Conservation (phyloP, 2,113 vertebrate genomes). For the Melanostigma gelatinosum region DNA sequence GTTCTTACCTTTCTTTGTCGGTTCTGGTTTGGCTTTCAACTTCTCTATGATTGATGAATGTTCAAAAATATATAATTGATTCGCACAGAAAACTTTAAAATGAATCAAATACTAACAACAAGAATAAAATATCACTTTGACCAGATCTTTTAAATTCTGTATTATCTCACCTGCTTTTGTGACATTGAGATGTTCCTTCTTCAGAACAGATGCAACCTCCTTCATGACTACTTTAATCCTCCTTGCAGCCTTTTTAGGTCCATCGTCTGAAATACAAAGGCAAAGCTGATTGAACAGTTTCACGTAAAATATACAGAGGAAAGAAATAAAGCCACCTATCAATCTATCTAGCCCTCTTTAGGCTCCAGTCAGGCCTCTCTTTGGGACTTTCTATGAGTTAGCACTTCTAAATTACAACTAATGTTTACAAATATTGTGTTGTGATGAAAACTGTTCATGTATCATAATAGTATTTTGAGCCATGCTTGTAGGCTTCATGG, state of each 20-base stretch:
- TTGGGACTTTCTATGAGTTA: too few relatives aligned
- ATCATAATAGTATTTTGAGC: background rate
- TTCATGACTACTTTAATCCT: slow-evolving; percentile 40
- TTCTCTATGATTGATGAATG: background rate
- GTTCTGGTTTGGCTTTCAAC: background rate
- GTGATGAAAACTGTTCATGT: background rate
- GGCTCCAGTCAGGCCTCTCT: background rate
- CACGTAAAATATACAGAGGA: too few relatives aligned
- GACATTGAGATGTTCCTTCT: slow-evolving; percentile 68
- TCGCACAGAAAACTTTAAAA: background rate
- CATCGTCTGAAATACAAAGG: slow-evolving; percentile 44
- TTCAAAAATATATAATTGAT: background rate
- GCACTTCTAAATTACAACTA: background rate
- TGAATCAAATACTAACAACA: background rate
- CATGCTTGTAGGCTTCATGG: background rate
- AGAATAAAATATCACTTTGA: background rate
- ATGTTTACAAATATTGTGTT: background rate
- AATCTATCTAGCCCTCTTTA: too few relatives aligned
- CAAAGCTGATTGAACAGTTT: background rate
- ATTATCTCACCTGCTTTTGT: slow-evolving; percentile 66
- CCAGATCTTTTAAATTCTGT: background rate
- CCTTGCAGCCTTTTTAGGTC: slow-evolving; percentile 18
- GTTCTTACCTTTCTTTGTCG: background rate
- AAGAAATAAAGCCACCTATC: background rate
- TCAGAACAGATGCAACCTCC: slow-evolving; percentile 41